Percentiles rank a stretch among this genome's conserved stretches.
phyloP scores from a whole-genome alignment of 2,888 invertebrate species.

The Lycophotia porphyrea region DNA sequence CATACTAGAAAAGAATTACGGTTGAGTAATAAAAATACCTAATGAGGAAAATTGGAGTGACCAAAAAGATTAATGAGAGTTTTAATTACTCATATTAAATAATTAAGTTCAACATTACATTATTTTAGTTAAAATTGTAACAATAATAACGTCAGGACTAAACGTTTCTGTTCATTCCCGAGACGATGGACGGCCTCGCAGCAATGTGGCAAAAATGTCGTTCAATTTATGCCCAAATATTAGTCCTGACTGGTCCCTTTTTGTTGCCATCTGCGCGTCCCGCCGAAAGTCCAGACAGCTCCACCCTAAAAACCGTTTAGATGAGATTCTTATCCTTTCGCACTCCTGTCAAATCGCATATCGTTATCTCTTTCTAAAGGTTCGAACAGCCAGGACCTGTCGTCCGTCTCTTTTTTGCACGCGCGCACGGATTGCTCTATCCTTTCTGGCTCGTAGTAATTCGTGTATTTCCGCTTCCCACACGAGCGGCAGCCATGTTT shows the following conservation, averaged over 20 bases:
- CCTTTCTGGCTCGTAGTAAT: constrained; percentile 87
- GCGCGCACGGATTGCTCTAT: constrained; percentile 81
- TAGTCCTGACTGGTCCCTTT: constrained; percentile 87
- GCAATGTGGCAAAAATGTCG: constrained; percentile 88
- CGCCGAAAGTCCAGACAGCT: constrained; percentile 88
- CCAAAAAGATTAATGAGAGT: constrained; percentile 35
- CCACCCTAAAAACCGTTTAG: constrained; percentile 90
- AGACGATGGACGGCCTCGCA: constrained; percentile 76
- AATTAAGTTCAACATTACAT: constrained; percentile 35
- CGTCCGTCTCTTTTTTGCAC: constrained; percentile 87
- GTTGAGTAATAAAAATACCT: constrained; percentile 37
- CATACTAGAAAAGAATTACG: constrained; percentile 48
- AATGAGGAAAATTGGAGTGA: constrained; percentile 17
- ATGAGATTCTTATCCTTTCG: constrained; percentile 84
- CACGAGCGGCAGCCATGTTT: constrained; percentile 89
- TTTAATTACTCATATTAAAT: constrained; percentile 35
- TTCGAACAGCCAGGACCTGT: constrained; percentile 85
- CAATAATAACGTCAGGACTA: constrained; percentile 62
- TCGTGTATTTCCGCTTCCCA: constrained; percentile 90
- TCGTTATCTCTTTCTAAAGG: constrained; percentile 84
- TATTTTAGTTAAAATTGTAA: constrained; percentile 47
- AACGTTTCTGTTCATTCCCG: constrained; percentile 73
- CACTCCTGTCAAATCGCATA: constrained; percentile 82
- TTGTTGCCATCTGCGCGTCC: constrained; percentile 89
- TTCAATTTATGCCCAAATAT: constrained; percentile 89